A percentile compares a stretch with the other conserved stretches of the same genome.
Evolutionary conservation across 2,888 invertebrate genomes (phyloP).

Genomic region (Acleris cristana): DNA sequence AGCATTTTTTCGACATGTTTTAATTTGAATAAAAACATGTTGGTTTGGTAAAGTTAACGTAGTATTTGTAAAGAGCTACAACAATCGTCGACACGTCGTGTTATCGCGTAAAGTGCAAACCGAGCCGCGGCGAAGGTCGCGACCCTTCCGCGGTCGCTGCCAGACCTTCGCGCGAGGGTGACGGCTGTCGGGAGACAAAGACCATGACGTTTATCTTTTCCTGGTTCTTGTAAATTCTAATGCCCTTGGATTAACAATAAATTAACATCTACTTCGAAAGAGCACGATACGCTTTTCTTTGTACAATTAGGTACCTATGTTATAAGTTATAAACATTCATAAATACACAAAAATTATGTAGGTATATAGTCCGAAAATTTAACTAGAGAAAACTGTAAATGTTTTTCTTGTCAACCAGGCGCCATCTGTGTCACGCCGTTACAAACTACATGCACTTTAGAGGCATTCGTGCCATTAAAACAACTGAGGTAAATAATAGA

Average conservation of each 20-base stretch:
- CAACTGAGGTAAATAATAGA: slow-evolving; percentile 16
- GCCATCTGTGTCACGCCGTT: slow-evolving; percentile 27
- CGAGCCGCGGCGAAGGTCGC: slow-evolving; percentile 43
- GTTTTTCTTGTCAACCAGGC: slow-evolving; percentile 26
- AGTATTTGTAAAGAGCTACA: slow-evolving; percentile 19
- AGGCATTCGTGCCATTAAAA: slow-evolving; percentile 18
- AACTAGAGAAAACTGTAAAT: too few species aligned
- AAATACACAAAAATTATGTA: too few species aligned
- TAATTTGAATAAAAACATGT: slow-evolving; percentile 1
- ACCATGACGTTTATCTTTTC: slow-evolving; percentile 70
- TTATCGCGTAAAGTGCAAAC: slow-evolving; percentile 38
- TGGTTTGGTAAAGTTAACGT: neutral
- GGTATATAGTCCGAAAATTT: too few species aligned
- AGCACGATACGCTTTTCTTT: neutral
- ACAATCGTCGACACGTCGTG: slow-evolving; percentile 21
- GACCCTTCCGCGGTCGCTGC: slow-evolving; percentile 66
- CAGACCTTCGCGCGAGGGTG: slow-evolving; percentile 48
- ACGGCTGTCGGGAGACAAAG: slow-evolving; percentile 69
- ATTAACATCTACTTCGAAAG: slow-evolving; percentile 39
- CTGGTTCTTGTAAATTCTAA: slow-evolving; percentile 71
- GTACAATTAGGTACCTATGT: too few species aligned
- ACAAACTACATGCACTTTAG: slow-evolving; percentile 15
- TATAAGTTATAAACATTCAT: too few species aligned
- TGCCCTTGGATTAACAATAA: slow-evolving; percentile 66
- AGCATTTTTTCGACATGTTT: neutral